A percentile compares a stretch with the other conserved stretches of the same genome.
Conservation (phyloP, 2,113 vertebrate genomes). For the Hemicordylus capensis region DNA sequence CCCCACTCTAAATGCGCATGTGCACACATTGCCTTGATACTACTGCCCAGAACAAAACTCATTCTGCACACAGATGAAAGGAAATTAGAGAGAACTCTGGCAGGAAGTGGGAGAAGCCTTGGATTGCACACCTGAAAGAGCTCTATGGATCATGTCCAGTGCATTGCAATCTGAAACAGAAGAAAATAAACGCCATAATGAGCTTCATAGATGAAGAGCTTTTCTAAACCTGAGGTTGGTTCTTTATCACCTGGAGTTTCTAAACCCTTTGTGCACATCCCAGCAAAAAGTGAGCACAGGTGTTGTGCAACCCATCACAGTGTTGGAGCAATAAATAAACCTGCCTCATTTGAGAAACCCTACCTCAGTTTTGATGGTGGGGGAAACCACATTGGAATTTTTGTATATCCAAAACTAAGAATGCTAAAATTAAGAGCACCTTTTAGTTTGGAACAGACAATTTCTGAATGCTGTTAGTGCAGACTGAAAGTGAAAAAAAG, state of each 20-base stretch:
- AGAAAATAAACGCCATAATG: not conserved
- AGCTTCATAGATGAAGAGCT: slow-evolving; percentile 22
- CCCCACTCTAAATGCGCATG: too few relatives aligned
- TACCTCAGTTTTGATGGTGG: not conserved
- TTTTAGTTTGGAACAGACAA: not conserved
- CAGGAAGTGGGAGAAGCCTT: not conserved
- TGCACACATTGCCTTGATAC: too few relatives aligned
- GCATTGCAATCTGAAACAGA: not conserved
- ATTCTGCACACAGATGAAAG: too few relatives aligned
- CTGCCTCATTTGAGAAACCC: too few relatives aligned
- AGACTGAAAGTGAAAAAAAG: not conserved
- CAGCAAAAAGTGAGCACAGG: not conserved
- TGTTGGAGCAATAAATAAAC: not conserved
- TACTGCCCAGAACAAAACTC: too few relatives aligned
- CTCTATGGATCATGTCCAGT: not conserved
- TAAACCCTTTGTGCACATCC: not conserved
- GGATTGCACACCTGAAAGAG: not conserved
- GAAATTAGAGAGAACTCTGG: not conserved
- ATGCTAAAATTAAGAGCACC: not conserved
- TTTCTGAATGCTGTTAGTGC: not conserved
- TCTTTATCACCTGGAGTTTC: not conserved
- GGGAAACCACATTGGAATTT: not conserved
- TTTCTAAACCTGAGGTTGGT: slow-evolving; percentile 10
- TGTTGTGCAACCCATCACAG: not conserved
- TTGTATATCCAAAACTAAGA: not conserved